Conservation (phyloP, 2,113 vertebrate species). For the Barnardius zonarius region DNA sequence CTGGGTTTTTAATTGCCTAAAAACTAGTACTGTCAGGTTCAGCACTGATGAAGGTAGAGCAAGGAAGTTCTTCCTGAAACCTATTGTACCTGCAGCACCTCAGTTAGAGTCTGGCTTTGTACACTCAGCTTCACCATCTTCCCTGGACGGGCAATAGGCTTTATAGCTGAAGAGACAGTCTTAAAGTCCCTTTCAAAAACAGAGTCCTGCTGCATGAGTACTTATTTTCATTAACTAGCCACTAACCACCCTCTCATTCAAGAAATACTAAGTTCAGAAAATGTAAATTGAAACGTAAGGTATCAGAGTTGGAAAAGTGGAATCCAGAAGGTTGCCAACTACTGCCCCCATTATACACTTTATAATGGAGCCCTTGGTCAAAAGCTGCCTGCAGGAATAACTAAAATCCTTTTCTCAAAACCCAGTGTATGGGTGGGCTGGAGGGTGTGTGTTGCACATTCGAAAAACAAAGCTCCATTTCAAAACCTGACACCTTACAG, state of each 20-base stretch:
- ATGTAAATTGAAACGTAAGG: accelerated
- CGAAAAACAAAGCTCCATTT: not conserved
- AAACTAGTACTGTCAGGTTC: not conserved
- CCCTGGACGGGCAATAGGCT: not conserved
- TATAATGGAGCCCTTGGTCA: not conserved
- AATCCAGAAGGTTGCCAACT: not conserved
- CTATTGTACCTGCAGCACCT: not conserved
- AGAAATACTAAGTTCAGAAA: not conserved
- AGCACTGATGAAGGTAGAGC: not conserved
- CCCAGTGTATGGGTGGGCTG: not conserved
- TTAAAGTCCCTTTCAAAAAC: not conserved
- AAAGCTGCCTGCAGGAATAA: not conserved
- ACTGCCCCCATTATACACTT: not conserved
- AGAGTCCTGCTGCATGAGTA: not conserved
- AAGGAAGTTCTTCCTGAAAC: not conserved
- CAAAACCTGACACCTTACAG: not conserved
- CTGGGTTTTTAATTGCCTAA: not conserved
- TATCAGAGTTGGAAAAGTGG: not conserved
- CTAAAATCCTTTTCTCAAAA: accelerated
- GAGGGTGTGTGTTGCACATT: accelerated
- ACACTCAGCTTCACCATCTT: not conserved
- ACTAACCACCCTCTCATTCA: not conserved
- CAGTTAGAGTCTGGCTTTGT: not conserved
- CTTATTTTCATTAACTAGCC: not conserved
- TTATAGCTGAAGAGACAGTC: not conserved